Conservation (phyloP, 2,113 vertebrate species). For the Odobenus rosmarus region DNA sequence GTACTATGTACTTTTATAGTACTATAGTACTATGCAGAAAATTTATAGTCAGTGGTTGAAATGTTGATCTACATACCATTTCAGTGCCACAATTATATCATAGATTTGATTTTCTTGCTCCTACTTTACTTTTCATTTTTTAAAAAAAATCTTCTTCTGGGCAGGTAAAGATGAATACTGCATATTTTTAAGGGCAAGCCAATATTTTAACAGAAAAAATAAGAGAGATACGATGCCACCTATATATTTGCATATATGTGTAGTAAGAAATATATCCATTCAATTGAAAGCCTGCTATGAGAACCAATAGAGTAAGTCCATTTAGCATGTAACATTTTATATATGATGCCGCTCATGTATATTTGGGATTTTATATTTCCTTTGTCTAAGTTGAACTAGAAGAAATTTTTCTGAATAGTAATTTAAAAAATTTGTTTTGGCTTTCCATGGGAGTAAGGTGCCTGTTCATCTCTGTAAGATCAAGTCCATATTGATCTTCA, state of each 20-base stretch:
- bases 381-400: conserved; percentile 48
- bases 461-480: conserved; percentile 32
- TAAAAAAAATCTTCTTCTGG: background rate
- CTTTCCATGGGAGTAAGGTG: conserved; percentile 23
- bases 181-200: conserved; percentile 37
- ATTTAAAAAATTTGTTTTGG: background rate
- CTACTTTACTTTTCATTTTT: conserved; percentile 27
- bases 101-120: conserved; percentile 48
- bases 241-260: conserved; percentile 38
- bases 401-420: conserved; percentile 41
- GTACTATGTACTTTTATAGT: background rate
- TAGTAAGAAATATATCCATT: background rate
- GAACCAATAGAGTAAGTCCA: conserved; percentile 34
- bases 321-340: conserved; percentile 49
- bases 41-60: conserved; percentile 50
- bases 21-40: conserved; percentile 30
- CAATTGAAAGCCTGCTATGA: conserved; percentile 54
- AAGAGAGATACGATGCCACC: background rate
- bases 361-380: conserved; percentile 34
- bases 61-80: background rate
- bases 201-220: conserved; percentile 59
- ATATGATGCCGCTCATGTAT: conserved; percentile 4
- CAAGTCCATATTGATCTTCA: conserved; percentile 67
- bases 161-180: background rate
- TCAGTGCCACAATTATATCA: conserved; percentile 36